Conservation (phyloP, 1,140 invertebrate species). For the Archivesica marissinica region DNA sequence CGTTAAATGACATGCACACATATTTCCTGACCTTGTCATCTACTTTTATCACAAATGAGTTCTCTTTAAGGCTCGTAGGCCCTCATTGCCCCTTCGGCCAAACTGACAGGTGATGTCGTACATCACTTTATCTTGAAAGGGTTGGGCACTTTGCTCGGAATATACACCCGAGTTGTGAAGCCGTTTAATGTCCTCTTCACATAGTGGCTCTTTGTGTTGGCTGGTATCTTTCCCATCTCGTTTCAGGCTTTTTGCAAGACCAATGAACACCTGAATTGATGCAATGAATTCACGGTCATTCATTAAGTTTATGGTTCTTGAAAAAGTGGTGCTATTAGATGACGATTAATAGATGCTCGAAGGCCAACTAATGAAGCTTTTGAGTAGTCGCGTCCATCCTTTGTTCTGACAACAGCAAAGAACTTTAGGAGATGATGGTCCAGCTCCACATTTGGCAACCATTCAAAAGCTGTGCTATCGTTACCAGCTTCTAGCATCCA, state of each 20-base stretch:
- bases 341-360: not conserved
- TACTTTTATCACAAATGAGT: too few relatives aligned
- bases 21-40: too few relatives aligned
- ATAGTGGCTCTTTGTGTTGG: not conserved
- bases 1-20: too few relatives aligned
- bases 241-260: not conserved
- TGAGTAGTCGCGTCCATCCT: not conserved
- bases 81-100: not conserved
- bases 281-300: not conserved
- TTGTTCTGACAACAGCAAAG: not conserved
- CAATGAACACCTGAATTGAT: conserved; percentile 16
- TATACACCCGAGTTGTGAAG: not conserved
- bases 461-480: not conserved
- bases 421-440: not conserved
- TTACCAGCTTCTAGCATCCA: not conserved
- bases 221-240: not conserved
- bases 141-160: not conserved
- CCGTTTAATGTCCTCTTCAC: not conserved
- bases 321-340: not conserved
- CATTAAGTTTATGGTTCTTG: not conserved
- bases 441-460: not conserved
- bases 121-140: not conserved
- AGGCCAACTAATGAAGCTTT: not conserved
- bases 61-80: not conserved
- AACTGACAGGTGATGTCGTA: not conserved